These are phyloP conservation scores for Lipotes vexillifer DNA, from an alignment of 2,113 vertebrate species.

Conservation along the genomic window DNA sequence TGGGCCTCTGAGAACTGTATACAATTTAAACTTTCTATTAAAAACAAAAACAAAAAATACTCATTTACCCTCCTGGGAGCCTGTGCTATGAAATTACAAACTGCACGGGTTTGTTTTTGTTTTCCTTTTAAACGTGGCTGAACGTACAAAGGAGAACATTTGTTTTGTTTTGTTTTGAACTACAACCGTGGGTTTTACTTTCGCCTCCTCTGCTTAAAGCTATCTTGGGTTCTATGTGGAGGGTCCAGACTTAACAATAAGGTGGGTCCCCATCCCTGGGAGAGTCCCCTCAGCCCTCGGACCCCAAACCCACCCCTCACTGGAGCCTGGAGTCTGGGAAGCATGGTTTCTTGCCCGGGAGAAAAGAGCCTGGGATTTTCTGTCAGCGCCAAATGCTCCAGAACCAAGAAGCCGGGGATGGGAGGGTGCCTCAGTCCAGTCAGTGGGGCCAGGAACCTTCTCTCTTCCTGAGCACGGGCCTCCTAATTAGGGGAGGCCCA, in stretches of 20 bases:
- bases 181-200: background rate
- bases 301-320: background rate
- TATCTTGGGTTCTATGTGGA: background rate
- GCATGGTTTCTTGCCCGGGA: background rate
- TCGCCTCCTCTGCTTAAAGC: background rate
- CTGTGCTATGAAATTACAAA: slow-evolving; percentile 48
- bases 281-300: background rate
- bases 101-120: background rate
- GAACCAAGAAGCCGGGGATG: background rate
- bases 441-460: no score
- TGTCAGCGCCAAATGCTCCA: fast-evolving
- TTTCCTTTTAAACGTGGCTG: background rate
- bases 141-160: slow-evolving; percentile 36
- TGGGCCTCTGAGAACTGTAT: slow-evolving; percentile 58
- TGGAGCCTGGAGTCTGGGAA: background rate
- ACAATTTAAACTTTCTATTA: slow-evolving; percentile 71
- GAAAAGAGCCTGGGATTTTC: background rate
- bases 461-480: background rate
- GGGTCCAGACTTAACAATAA: background rate
- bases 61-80: slow-evolving; percentile 58
- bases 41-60: slow-evolving; percentile 9
- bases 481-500: background rate
- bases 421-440: no score
- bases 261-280: background rate
- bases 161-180: slow-evolving; percentile 40